Conservation (phyloP, 2,113 vertebrate genomes). For the Gobio gobio region DNA sequence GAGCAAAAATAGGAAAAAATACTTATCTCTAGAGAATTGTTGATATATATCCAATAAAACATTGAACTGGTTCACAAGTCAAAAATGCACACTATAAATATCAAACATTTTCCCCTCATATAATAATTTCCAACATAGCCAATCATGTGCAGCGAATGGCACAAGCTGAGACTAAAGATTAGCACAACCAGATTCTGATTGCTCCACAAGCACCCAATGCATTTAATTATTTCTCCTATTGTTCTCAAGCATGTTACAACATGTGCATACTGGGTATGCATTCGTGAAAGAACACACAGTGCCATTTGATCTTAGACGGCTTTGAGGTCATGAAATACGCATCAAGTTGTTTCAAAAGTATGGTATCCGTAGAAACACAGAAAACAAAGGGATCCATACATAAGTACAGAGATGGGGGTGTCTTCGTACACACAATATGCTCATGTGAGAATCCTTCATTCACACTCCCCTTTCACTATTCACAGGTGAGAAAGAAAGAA, state of each 20-base stretch:
- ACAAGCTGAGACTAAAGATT: constrained; percentile 53
- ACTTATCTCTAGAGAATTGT: no score
- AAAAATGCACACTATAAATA: not conserved
- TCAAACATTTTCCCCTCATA: not conserved
- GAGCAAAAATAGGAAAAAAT: no score
- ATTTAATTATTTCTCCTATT: constrained; percentile 47
- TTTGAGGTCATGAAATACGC: not conserved
- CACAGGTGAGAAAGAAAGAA: constrained; percentile 46
- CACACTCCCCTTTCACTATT: constrained; percentile 35
- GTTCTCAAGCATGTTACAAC: constrained; percentile 25
- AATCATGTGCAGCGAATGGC: constrained; percentile 48
- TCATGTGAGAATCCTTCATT: constrained; percentile 41
- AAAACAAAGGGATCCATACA: not conserved
- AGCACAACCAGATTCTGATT: constrained; percentile 50
- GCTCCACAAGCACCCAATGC: constrained; percentile 36
- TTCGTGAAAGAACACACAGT: not conserved
- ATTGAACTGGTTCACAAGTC: not conserved
- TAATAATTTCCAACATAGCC: constrained; percentile 27
- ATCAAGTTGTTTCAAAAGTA: not conserved
- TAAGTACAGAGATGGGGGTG: not conserved
- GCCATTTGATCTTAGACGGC: not conserved
- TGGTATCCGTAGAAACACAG: constrained; percentile 7
- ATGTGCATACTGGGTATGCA: not conserved
- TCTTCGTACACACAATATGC: constrained; percentile 29
- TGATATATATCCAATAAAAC: no score